phyloP scores from a whole-genome alignment of 2,888 invertebrate species.

The Atrina japonica region DNA sequence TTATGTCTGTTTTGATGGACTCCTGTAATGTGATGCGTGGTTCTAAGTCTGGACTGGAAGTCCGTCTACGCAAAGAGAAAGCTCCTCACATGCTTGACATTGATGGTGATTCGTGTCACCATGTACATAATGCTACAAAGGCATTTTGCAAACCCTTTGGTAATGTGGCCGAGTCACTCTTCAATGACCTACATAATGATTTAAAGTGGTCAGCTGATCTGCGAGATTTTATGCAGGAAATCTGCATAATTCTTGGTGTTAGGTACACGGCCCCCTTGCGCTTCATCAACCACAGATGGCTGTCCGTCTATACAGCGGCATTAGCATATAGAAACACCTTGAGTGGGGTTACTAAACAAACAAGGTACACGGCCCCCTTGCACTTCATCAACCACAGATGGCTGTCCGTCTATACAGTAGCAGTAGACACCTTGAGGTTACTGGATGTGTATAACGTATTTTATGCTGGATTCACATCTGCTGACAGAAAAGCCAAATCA shows the following conservation, averaged over 20 bases:
- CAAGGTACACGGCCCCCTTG: slow-evolving; percentile 48
- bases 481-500: neutral
- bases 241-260: slow-evolving; percentile 33
- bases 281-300: slow-evolving; percentile 52
- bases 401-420: slow-evolving; percentile 49
- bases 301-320: slow-evolving; percentile 55
- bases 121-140: slow-evolving; percentile 59
- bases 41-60: slow-evolving; percentile 58
- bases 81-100: slow-evolving; percentile 60
- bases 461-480: slow-evolving; percentile 34
- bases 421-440: slow-evolving; percentile 43
- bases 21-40: slow-evolving; percentile 61
- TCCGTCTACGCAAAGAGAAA: slow-evolving; percentile 38
- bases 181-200: slow-evolving; percentile 52
- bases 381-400: slow-evolving; percentile 51
- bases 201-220: slow-evolving; percentile 58
- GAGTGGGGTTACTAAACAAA: too few relatives aligned
- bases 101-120: slow-evolving; percentile 51
- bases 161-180: slow-evolving; percentile 44
- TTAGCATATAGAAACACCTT: too few relatives aligned
- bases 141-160: slow-evolving; percentile 53
- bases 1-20: too few relatives aligned
- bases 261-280: slow-evolving; percentile 47
- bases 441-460: slow-evolving; percentile 49
- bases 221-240: slow-evolving; percentile 8